Evolutionary conservation across 1,140 invertebrate genomes (phyloP).

Genomic region (Araneus ventricosus): DNA sequence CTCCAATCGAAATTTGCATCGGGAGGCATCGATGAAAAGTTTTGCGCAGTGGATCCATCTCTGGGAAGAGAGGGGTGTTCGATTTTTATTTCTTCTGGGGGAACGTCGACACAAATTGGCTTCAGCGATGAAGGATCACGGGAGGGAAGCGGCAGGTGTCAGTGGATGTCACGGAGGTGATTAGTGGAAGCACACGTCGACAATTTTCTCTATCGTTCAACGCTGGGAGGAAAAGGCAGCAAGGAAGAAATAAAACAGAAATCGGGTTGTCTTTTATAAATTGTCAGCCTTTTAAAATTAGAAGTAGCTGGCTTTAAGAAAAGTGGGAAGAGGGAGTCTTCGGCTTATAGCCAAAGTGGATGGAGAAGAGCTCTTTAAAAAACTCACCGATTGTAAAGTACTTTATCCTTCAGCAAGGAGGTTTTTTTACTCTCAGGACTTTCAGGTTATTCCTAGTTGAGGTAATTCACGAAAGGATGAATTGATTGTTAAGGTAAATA

Average conservation of each 20-base stretch:
- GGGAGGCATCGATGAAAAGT: neutral
- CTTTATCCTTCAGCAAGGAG: too few relatives aligned
- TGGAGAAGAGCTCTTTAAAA: neutral
- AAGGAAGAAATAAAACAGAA: conserved; percentile 18
- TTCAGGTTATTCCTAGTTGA: neutral
- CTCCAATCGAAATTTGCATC: conserved; percentile 60
- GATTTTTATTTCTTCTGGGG: conserved; percentile 39
- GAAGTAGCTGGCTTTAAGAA: conserved; percentile 22
- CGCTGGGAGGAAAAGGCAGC: neutral
- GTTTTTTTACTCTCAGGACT: neutral
- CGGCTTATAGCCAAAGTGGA: neutral
- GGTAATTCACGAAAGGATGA: neutral
- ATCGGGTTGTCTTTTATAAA: conserved; percentile 28
- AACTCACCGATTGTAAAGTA: neutral
- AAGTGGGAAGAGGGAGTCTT: neutral
- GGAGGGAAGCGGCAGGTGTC: conserved; percentile 52
- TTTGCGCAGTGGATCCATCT: neutral
- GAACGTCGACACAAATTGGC: conserved; percentile 63
- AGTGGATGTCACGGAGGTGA: conserved; percentile 65
- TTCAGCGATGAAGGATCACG: conserved; percentile 66
- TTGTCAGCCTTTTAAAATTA: conserved; percentile 46
- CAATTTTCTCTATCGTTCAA: conserved; percentile 39
- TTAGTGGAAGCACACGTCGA: conserved; percentile 67
- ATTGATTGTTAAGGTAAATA: neutral
- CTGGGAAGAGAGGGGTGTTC: neutral